phyloP scores from a whole-genome alignment of 2,888 invertebrate species.

The Catocala fraxini region DNA sequence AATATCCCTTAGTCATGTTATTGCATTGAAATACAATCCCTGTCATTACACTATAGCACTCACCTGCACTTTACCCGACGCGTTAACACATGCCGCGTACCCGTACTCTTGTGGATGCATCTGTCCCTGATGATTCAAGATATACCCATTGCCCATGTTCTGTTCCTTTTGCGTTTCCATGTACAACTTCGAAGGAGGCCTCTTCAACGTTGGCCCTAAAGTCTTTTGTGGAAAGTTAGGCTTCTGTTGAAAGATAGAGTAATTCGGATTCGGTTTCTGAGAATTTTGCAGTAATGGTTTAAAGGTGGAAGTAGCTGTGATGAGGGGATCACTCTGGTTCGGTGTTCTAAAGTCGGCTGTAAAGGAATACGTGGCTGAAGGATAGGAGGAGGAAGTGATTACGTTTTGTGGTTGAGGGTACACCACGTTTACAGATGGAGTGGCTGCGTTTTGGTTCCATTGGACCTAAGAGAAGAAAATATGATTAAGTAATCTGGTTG shows the following conservation, averaged over 20 bases:
- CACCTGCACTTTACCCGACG: conserved; percentile 79
- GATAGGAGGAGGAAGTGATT: conserved; percentile 90
- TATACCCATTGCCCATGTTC: conserved; percentile 67
- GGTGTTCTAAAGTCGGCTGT: conserved; percentile 93
- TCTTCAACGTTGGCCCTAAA: conserved; percentile 68
- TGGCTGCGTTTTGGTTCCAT: conserved; percentile 90
- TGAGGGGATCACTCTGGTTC: conserved; percentile 85
- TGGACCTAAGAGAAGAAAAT: conserved; percentile 87
- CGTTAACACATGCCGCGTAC: conserved; percentile 72
- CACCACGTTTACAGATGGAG: conserved; percentile 89
- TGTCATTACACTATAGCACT: conserved; percentile 43
- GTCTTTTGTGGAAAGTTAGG: conserved; percentile 69
- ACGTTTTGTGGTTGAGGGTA: conserved; percentile 89
- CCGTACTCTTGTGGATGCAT: conserved; percentile 79
- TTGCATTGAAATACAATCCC: too few species aligned
- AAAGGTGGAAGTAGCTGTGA: conserved; percentile 86
- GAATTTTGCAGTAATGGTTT: conserved; percentile 84
- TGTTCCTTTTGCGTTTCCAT: conserved; percentile 75
- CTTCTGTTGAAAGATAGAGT: conserved; percentile 80
- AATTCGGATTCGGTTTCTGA: conserved; percentile 76
- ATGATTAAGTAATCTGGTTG: neutral
- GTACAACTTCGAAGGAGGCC: conserved; percentile 77
- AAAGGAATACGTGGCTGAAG: conserved; percentile 93
- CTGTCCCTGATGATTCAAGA: conserved; percentile 76
- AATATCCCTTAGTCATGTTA: too few species aligned